These are phyloP conservation scores for Lasioglossum oenotherae DNA, from an alignment of 2,888 invertebrate genomes.

Conservation along the genomic window DNA sequence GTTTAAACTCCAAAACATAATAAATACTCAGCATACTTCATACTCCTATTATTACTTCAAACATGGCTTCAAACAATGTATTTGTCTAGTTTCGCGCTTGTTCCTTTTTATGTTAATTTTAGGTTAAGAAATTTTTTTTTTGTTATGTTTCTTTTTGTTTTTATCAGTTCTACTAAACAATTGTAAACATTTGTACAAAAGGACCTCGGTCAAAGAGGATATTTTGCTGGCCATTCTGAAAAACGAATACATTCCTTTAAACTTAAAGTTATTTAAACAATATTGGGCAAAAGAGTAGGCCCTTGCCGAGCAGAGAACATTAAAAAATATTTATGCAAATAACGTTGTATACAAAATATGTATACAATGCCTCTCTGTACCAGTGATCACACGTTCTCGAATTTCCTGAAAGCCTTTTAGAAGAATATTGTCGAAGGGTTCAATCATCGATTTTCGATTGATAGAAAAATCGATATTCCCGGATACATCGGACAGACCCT, in stretches of 20 bases:
- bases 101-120: too few relatives aligned
- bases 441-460: not conserved
- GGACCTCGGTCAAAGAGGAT: not conserved
- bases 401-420: not conserved
- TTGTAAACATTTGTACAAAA: too few relatives aligned
- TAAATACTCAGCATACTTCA: too few relatives aligned
- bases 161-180: too few relatives aligned
- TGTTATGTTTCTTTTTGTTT: too few relatives aligned
- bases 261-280: not conserved
- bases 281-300: not conserved
- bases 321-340: not conserved
- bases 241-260: not conserved
- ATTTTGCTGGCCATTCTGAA: not conserved
- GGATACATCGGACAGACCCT: conserved; percentile 17
- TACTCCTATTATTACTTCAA: too few relatives aligned
- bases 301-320: too few relatives aligned
- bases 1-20: too few relatives aligned
- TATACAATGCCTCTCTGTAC: not conserved
- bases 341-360: too few relatives aligned
- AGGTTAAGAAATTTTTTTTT: too few relatives aligned
- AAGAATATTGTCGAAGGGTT: not conserved
- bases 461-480: not conserved
- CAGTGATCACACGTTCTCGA: not conserved
- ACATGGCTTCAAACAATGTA: too few relatives aligned
- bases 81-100: too few relatives aligned